Evolutionary conservation across 2,888 invertebrate species (phyloP).

Genomic region (Nymphalis c-album): DNA sequence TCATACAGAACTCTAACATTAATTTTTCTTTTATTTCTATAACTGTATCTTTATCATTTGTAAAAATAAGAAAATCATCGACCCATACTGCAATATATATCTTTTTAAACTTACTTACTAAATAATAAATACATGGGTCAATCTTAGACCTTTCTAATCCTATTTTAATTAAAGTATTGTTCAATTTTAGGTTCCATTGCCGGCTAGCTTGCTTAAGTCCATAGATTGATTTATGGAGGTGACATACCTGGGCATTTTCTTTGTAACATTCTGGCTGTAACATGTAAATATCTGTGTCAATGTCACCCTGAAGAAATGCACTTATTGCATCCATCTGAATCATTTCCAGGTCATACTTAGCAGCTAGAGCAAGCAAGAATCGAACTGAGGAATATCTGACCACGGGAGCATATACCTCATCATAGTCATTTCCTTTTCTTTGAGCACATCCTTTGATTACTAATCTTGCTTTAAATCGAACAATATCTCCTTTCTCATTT

Average conservation of each 20-base stretch:
- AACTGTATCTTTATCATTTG: background rate
- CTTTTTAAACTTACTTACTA: background rate
- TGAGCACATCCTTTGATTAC: constrained; percentile 41
- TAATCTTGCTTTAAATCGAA: constrained; percentile 37
- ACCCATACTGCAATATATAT: background rate
- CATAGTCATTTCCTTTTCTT: constrained; percentile 34
- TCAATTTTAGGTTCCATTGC: constrained; percentile 20
- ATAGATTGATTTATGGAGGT: constrained; percentile 36
- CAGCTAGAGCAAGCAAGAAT: constrained; percentile 33
- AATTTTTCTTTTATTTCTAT: too few species aligned
- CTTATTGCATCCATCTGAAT: constrained; percentile 39
- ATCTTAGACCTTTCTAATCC: background rate
- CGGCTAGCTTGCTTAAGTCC: constrained; percentile 36
- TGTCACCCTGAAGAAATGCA: constrained; percentile 38
- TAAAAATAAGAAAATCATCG: background rate
- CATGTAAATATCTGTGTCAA: constrained; percentile 41
- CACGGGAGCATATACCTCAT: constrained; percentile 40
- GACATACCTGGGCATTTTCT: constrained; percentile 36
- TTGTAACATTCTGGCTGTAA: constrained; percentile 22
- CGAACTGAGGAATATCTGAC: constrained; percentile 39
- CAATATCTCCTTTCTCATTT: constrained; percentile 29
- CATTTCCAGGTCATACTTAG: constrained; percentile 24
- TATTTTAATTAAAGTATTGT: background rate
- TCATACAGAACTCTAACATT: too few species aligned
- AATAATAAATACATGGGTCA: background rate